Evolutionary conservation across 2,797 vertebrate genomes (phyloP).

Genomic region (Falco rusticolus): DNA sequence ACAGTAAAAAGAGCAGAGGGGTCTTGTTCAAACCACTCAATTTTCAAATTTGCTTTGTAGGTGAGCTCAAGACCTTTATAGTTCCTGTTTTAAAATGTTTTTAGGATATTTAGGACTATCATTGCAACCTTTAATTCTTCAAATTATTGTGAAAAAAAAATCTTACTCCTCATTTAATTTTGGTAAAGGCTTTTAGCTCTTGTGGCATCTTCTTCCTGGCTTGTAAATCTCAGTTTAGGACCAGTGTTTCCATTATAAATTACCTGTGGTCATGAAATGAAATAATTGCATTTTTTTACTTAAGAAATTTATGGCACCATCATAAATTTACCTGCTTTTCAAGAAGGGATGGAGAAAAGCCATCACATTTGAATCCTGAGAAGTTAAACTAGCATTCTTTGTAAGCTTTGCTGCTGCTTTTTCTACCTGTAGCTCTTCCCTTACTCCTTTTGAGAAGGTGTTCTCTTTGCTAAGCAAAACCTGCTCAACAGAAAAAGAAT

Average conservation of each 20-base stretch:
- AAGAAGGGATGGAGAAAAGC: background rate
- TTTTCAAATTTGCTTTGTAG: background rate
- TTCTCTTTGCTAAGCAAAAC: background rate
- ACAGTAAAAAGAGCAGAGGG: background rate
- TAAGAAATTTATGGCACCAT: background rate
- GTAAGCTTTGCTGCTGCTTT: background rate
- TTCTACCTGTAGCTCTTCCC: background rate
- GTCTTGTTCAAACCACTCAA: background rate
- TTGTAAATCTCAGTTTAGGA: background rate
- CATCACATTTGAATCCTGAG: background rate
- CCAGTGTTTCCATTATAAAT: background rate
- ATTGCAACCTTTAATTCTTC: background rate
- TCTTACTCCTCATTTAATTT: background rate
- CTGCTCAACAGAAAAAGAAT: background rate
- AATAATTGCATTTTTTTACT: background rate
- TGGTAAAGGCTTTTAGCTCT: background rate
- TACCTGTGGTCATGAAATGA: fast-evolving
- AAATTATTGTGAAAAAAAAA: background rate
- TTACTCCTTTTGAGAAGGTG: background rate
- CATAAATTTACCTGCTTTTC: background rate
- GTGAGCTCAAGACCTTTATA: background rate
- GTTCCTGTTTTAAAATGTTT: background rate
- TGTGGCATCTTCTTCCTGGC: background rate
- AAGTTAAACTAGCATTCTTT: background rate
- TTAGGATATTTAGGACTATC: background rate